Percentiles rank a stretch among this genome's conserved stretches.
Evolutionary conservation across 1,140 invertebrate species (phyloP).

Genomic region (Lepidurus apus): DNA sequence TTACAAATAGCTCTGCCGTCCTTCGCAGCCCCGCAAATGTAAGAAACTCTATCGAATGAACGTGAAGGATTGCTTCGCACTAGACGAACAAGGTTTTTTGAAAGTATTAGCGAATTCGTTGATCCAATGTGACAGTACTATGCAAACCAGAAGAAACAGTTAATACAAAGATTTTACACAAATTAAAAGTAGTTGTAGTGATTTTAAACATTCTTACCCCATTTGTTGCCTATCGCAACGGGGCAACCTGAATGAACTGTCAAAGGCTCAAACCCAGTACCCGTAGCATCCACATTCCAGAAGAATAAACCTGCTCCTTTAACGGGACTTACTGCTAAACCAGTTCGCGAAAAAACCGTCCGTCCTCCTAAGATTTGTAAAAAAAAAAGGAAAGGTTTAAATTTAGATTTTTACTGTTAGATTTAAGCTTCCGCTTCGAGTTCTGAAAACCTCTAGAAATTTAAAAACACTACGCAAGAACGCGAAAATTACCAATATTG

Average conservation of each 20-base stretch:
- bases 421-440: too few relatives aligned
- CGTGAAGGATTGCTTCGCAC: not conserved
- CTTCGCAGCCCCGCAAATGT: not conserved
- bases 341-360: not conserved
- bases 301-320: constrained; percentile 15
- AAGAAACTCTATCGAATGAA: not conserved
- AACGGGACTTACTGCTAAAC: not conserved
- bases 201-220: not conserved
- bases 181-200: not conserved
- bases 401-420: too few relatives aligned
- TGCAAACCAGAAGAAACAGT: not conserved
- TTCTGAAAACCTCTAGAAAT: too few relatives aligned
- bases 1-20: not conserved
- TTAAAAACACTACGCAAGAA: not conserved
- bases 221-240: not conserved
- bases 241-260: not conserved
- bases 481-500: not conserved
- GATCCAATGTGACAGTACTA: constrained; percentile 8
- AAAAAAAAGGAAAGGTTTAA: too few relatives aligned
- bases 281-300: not conserved
- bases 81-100: not conserved
- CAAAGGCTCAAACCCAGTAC: not conserved
- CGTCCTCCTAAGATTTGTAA: not conserved
- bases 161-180: not conserved
- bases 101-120: not conserved